Evolutionary conservation across 2,113 vertebrate genomes (phyloP).

Genomic region (Apus apus): DNA sequence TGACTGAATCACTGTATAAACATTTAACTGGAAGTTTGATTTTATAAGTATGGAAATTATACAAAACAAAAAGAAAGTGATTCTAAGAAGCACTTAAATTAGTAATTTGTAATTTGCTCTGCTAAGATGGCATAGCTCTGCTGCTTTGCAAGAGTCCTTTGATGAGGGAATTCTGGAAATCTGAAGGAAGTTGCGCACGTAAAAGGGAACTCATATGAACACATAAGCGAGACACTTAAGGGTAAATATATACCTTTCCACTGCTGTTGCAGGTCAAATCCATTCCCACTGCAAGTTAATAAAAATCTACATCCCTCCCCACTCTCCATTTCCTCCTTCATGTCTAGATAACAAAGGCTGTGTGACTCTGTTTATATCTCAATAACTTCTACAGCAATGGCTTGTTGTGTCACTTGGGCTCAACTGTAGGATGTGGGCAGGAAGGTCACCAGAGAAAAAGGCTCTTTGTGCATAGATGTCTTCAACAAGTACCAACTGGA

Average conservation of each 20-base stretch:
- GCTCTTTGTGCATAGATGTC: neutral
- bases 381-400: neutral
- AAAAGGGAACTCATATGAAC: neutral
- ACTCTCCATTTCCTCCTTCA: constrained; percentile 22
- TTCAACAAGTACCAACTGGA: neutral
- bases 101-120: constrained; percentile 66
- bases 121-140: neutral
- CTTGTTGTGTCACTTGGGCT: neutral
- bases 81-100: constrained; percentile 50
- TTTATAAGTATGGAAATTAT: constrained; percentile 60
- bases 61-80: constrained; percentile 65
- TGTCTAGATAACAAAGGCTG: neutral
- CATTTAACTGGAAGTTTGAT: constrained; percentile 65
- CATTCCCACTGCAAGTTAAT: constrained; percentile 22
- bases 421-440: neutral
- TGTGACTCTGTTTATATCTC: neutral
- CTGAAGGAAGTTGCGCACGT: neutral
- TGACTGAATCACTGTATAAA: constrained; percentile 55
- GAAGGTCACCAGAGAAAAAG: neutral
- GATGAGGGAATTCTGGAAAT: constrained; percentile 10
- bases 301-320: neutral
- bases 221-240: neutral
- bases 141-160: neutral
- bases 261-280: neutral
- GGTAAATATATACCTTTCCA: constrained; percentile 2